Evolutionary conservation across 2,113 vertebrate genomes (phyloP), one percentile per base, ranked within the genome.

Genomic region (Oreochromis tanganicae): DNA sequence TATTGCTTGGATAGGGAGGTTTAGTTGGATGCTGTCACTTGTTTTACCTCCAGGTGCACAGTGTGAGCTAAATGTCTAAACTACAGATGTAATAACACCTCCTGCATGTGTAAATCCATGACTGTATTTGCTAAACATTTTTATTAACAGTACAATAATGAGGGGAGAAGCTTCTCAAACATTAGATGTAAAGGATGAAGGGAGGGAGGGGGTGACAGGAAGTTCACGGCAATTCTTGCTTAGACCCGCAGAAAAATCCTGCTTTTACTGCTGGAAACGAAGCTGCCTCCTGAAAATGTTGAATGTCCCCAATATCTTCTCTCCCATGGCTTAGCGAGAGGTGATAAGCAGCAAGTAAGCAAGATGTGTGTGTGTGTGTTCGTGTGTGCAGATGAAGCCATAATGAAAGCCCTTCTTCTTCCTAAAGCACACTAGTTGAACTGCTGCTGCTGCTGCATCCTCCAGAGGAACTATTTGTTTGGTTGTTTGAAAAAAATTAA

Each of bases 171-270:
- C 48, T 79, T 52, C n/a, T 68, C 54, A 78, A 46, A 43, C 41
- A n/a, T 43, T 21, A 48, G 21, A 78, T 48, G 41, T 68, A 57
- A 48, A 71, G 63, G 17, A n/a, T 17, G 55, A 36, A 34, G n/a
- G 11, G 50, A 2, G 7, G 43, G 55, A 4, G 46, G n/a, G 36
- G 71, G 54, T 83, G 78, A 88, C 55, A 88, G 91, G 90, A 91
- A 90, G 91, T 94, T 94, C 90, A 92, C 27, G 10, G 55, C 9
- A 16, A 89, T 89, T 85, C 84, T 87, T 90, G 91, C 93, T 90
- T 87, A 90, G 84, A 84, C 80, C 80, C 2, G 48, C 85, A 89
- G 75, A 85, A 91, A 85, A 90, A 85, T 81, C 61, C 84, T 84
- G 80, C 86, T 90, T 91, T 91, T 90, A 80, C 75, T 36, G 84